Base-by-base conservation (phyloP, 2,888 invertebrate genomes). In the Petrophora chlorosata region DNA sequence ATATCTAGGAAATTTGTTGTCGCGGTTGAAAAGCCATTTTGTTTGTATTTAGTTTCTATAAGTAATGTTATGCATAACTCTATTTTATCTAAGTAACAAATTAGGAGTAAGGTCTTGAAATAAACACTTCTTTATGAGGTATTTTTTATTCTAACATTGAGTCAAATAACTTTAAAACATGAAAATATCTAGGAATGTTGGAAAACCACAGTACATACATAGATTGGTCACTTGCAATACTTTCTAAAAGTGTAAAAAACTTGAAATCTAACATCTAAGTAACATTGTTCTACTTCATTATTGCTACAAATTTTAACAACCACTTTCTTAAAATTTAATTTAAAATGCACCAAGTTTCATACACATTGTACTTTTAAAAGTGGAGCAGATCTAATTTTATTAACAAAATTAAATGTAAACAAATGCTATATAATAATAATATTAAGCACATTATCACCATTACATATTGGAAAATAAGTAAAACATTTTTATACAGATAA, bases 151-250 rank as follows among this genome's bases (percentile, higher is more conserved):
- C 34, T 47, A 58, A 56, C 48, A 48, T 3, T 25, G 47, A 43
- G 45, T 57, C 47, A 59, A 54, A 49, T 53, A 41, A 46, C 25
- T 33, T 49, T 40, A 56, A 45, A 23, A 53, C 30, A 42, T 42
- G 43, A 35, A 41, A 51, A 46, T 12, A 44, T 48, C 35, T 42
- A 55, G 58, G 58, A 58, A 58, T 58, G 58, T 56, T 35, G 10
- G 26, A 19, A 16, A 34, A 43, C 36, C 40, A 50, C 34, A 44
- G 44, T 47, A 54, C 10, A 53, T 45, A 38, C 13, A 38, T 35
- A 46, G 19, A 17, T 29, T 29, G 28, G 14, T 25, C 28, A 29
- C 22, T 22, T 22, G 3, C 8, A 41, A 10, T 3, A 28, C 2
- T 30, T 7, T 23, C n/a, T n/a, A n/a, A n/a, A n/a, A n/a, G n/a